phyloP scores from a whole-genome alignment of 2,113 vertebrate species.

The Gopherus evgoodei region DNA sequence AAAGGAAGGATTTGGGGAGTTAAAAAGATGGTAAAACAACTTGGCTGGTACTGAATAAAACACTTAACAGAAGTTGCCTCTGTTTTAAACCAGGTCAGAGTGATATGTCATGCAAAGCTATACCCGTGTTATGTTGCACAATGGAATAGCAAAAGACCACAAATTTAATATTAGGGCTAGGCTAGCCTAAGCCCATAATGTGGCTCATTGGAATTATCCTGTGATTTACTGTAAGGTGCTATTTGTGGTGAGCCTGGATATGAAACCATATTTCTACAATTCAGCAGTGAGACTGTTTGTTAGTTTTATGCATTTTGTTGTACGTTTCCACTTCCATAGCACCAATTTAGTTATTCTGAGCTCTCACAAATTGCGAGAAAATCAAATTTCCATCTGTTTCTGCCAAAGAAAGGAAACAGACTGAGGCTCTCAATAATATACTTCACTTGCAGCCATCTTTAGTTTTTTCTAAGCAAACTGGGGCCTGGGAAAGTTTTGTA shows the following conservation, averaged over 20 bases:
- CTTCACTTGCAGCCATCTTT: neutral
- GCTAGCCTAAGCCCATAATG: neutral
- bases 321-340: conserved; percentile 30
- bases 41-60: neutral
- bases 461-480: neutral
- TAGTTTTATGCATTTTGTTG: neutral
- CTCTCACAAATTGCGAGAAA: conserved; percentile 18
- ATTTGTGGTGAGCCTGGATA: neutral
- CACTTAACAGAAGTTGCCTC: neutral
- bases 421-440: neutral
- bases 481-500: neutral
- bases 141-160: rapidly evolving
- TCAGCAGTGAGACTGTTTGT: neutral
- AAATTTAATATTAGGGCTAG: neutral
- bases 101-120: neutral
- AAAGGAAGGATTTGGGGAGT: neutral
- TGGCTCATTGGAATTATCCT: neutral
- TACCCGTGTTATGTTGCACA: neutral
- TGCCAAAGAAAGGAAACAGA: conserved; percentile 15
- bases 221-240: neutral
- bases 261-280: neutral
- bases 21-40: neutral
- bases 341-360: conserved; percentile 51
- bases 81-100: neutral
- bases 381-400: conserved; percentile 28